phyloP scores from a whole-genome alignment of 1,140 invertebrate genomes.

The Drosophila serrata region DNA sequence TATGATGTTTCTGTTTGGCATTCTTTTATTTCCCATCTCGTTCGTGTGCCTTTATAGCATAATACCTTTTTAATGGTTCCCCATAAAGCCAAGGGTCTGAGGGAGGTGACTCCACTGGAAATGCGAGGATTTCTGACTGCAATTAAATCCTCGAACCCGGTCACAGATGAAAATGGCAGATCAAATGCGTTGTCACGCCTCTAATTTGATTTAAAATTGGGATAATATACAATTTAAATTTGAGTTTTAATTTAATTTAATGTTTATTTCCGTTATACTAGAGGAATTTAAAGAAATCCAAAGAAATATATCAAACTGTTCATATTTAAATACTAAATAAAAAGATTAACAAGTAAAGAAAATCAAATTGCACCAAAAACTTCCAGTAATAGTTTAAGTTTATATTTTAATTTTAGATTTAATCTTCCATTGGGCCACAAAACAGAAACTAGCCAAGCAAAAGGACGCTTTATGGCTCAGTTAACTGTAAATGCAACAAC shows the following conservation, averaged over 20 bases:
- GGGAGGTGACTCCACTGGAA: constrained; percentile 7
- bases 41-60: constrained; percentile 57
- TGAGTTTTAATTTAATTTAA: background rate
- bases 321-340: background rate
- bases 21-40: constrained; percentile 31
- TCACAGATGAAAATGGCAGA: constrained; percentile 1
- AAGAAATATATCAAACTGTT: background rate
- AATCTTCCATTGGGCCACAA: background rate
- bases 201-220: constrained; percentile 6
- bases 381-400: background rate
- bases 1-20: constrained; percentile 49
- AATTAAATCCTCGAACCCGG: constrained; percentile 49
- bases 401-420: background rate
- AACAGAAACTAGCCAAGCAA: constrained; percentile 28
- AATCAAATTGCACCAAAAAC: background rate
- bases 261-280: background rate
- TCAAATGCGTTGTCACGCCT: constrained; percentile 9
- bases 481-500: constrained; percentile 33
- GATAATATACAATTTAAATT: background rate
- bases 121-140: constrained; percentile 36
- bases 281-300: no score
- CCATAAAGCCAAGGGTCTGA: constrained; percentile 38
- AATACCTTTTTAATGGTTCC: constrained; percentile 70
- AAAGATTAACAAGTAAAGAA: no score
- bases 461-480: constrained; percentile 30